These are phyloP conservation scores for Lacanobia oleracea DNA, from an alignment of 2,888 invertebrate species.

Conservation along the genomic window DNA sequence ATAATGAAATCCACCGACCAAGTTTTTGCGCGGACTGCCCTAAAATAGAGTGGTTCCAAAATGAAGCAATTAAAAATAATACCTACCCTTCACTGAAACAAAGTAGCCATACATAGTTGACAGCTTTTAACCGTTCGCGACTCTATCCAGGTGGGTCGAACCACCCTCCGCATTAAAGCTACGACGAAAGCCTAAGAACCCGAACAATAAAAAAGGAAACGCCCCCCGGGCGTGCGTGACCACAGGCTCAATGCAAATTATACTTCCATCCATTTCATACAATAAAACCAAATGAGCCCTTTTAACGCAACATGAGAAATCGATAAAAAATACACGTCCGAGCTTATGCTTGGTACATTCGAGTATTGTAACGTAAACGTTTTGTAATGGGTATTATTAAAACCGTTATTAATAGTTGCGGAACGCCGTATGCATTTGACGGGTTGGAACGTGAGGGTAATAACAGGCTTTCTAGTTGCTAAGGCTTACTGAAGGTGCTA, in stretches of 20 bases:
- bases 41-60: constrained; percentile 55
- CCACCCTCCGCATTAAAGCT: constrained; percentile 79
- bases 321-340: constrained; percentile 83
- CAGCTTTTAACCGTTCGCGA: constrained; percentile 67
- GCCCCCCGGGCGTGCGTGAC: constrained; percentile 85
- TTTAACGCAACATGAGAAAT: constrained; percentile 89
- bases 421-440: constrained; percentile 51
- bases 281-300: constrained; percentile 90
- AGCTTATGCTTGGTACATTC: constrained; percentile 59
- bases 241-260: constrained; percentile 89
- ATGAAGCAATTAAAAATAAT: constrained; percentile 65
- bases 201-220: constrained; percentile 86
- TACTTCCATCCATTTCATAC: constrained; percentile 88
- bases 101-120: constrained; percentile 60
- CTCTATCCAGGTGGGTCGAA: constrained; percentile 69
- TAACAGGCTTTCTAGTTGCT: constrained; percentile 31
- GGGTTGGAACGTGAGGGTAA: constrained; percentile 52
- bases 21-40: constrained; percentile 36
- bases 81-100: constrained; percentile 59
- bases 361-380: constrained; percentile 59
- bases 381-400: constrained; percentile 63
- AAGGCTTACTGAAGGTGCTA: neutral
- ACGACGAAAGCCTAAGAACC: constrained; percentile 80
- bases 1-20: constrained; percentile 30
- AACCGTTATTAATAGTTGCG: constrained; percentile 60